Base-by-base conservation (phyloP, 2,113 vertebrate genomes). In the Bubalus kerabau region DNA sequence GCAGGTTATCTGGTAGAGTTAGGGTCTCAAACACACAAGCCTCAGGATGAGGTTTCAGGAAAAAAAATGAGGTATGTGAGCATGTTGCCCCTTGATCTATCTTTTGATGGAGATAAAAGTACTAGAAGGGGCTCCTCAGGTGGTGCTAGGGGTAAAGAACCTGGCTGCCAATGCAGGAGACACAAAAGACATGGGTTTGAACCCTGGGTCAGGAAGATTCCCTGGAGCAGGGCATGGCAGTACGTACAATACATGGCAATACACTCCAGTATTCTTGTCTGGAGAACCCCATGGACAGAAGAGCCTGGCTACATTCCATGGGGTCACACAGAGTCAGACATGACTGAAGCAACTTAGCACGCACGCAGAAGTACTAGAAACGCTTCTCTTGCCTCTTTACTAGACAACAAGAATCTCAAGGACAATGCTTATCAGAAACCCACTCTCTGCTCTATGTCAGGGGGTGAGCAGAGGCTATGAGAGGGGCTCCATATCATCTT, bases 341-440 rank as follows among this genome's bases (percentile, higher is more conserved):
- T 5, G 64, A 40, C 67, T 40, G 19, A 71, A 36, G n/a, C n/a
- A 23, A 40, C 67, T 36, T 71, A 71, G 67, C n/a, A 36, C 5
- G 0, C n/a, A 40, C 0, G 0, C 19, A 17, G 1, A 57, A 2
- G 43, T 12, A 26, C 46, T 32, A 78, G 36, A 80, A 54, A 84
- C 2, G 40, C 36, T 71, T 32, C 26, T 40, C 76, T 84, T 5
- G 62, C 11, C 40, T 50, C 56, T 84, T 71, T 46, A 26, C 56
- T 60, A n/a, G n/a, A 32, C n/a, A 40, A 23, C 28, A 6, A 84
- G 64, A 80, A 71, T 26, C 17, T 21, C 57, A 48, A 88, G 36
- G 83, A 24, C 0, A 9, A 81, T 6, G 36, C n/a, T 93, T 50
- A 74, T 48, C n/a, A 83, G 87, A 96, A 84, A 43, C 21, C 71